Conservation (phyloP, 2,113 vertebrate species). For the Larimichthys polyactis region DNA sequence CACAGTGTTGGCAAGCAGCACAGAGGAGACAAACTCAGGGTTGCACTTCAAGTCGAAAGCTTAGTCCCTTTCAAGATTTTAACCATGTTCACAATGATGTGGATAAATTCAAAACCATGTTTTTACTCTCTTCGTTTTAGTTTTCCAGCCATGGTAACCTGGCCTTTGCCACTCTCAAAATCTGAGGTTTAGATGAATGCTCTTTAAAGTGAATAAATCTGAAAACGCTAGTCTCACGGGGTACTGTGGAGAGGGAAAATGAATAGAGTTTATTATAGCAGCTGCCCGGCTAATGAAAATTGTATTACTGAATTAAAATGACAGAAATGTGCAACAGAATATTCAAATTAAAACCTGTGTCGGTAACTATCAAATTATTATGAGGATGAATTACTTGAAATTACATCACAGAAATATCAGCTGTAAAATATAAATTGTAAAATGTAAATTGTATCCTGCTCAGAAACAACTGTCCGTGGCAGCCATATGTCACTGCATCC, state of each 20-base stretch:
- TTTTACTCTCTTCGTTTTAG: neutral
- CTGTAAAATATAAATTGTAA: neutral
- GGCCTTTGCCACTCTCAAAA: neutral
- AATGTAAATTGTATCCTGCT: no score
- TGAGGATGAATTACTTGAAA: neutral
- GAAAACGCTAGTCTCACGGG: neutral
- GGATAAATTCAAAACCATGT: neutral
- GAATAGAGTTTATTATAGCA: neutral
- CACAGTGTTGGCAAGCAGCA: conserved; percentile 12
- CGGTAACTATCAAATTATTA: neutral
- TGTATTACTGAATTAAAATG: neutral
- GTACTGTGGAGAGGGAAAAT: neutral
- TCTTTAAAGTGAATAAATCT: conserved; percentile 6
- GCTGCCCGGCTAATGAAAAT: neutral
- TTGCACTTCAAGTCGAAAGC: conserved; percentile 49
- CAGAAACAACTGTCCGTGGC: neutral
- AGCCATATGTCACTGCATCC: neutral
- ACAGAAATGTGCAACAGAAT: neutral
- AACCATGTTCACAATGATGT: conserved; percentile 26
- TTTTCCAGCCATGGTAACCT: neutral
- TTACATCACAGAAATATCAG: neutral
- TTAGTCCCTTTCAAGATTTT: conserved; percentile 28
- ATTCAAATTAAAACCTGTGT: neutral
- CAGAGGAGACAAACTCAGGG: conserved; percentile 19
- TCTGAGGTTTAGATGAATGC: neutral